These are phyloP conservation scores for Etia nguti DNA, from an alignment of 2,113 vertebrate genomes.

Conservation along the genomic window DNA sequence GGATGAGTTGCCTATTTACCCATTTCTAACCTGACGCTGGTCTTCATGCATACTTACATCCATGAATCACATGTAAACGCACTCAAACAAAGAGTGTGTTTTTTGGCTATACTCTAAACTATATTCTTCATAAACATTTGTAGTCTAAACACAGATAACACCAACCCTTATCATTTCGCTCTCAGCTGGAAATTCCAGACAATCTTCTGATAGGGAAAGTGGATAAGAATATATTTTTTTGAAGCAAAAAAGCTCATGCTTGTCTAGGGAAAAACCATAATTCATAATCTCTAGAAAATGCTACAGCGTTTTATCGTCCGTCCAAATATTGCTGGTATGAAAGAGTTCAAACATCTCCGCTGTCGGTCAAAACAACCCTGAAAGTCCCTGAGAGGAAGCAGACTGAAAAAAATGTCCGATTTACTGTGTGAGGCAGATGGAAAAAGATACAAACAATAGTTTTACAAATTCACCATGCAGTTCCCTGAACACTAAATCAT, in stretches of 20 bases:
- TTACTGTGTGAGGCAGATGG: neutral
- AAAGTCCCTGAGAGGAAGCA: conserved; percentile 24
- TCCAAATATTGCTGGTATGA: conserved; percentile 14
- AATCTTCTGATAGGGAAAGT: neutral
- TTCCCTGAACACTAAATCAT: neutral
- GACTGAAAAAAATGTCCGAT: neutral
- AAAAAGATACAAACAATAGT: neutral
- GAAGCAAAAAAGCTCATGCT: neutral
- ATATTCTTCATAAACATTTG: conserved; percentile 68
- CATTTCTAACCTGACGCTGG: neutral
- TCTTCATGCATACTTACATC: neutral
- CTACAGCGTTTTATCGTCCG: neutral
- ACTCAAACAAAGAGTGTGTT: conserved; percentile 1
- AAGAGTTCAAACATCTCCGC: neutral
- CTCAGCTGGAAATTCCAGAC: conserved; percentile 48
- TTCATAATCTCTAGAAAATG: conserved; percentile 33
- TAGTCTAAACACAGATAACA: conserved; percentile 68
- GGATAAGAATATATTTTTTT: conserved; percentile 19
- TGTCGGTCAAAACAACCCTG: neutral
- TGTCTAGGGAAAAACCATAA: conserved; percentile 21
- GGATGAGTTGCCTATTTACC: neutral
- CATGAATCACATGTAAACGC: neutral
- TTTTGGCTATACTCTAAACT: conserved; percentile 55
- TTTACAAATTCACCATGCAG: neutral
- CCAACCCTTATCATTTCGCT: conserved; percentile 42